These are phyloP conservation scores for Molossus molossus DNA, from an alignment of 2,797 vertebrate genomes.

Conservation along the genomic window DNA sequence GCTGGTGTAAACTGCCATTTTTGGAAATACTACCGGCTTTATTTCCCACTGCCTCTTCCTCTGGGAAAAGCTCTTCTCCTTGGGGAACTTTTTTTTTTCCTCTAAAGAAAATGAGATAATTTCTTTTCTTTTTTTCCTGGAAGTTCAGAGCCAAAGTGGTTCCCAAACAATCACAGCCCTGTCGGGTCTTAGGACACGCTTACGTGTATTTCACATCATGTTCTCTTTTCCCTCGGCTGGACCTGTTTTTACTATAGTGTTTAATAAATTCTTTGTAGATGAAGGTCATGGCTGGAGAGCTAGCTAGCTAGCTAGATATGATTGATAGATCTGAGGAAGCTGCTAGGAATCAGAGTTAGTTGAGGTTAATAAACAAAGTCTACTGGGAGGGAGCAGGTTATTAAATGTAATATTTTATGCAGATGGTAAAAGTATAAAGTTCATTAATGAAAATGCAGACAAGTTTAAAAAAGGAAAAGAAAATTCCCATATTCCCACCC, in stretches of 20 bases:
- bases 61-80: neutral
- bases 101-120: slow-evolving; percentile 26
- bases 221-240: neutral
- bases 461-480: slow-evolving; percentile 33
- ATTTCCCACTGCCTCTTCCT: slow-evolving; percentile 15
- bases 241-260: slow-evolving; percentile 34
- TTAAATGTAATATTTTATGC: slow-evolving; percentile 76
- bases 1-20: neutral
- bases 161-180: slow-evolving; percentile 54
- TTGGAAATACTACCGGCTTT: slow-evolving; percentile 29
- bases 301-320: neutral
- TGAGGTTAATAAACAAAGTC: slow-evolving; percentile 67
- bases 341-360: slow-evolving; percentile 4
- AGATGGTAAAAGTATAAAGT: slow-evolving; percentile 56
- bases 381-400: slow-evolving; percentile 46
- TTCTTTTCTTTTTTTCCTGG: neutral
- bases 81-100: neutral
- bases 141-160: slow-evolving; percentile 36
- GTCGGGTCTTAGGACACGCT: slow-evolving; percentile 20
- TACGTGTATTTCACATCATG: neutral
- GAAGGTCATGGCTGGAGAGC: slow-evolving; percentile 37
- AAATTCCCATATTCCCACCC: neutral
- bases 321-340: slow-evolving; percentile 60
- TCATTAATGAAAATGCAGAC: slow-evolving; percentile 67
- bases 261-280: slow-evolving; percentile 54